Evolutionary conservation across 2,888 invertebrate genomes (phyloP).

Genomic region (Notodonta ziczac): DNA sequence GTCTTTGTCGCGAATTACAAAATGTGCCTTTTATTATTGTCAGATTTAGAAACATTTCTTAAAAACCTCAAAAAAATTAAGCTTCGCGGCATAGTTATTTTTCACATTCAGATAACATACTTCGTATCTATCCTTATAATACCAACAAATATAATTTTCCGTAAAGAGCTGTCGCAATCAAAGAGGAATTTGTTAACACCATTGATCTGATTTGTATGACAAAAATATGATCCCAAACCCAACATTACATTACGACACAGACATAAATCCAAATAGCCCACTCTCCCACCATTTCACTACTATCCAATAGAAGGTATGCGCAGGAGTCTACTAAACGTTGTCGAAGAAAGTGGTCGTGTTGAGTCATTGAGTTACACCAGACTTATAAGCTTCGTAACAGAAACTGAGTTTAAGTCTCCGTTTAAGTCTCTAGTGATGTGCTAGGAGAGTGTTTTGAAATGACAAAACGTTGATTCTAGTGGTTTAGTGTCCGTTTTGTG

Average conservation of each 20-base stretch:
- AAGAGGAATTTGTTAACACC: neutral
- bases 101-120: too few relatives aligned
- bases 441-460: slow-evolving; percentile 27
- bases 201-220: neutral
- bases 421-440: slow-evolving; percentile 13
- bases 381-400: slow-evolving; percentile 18
- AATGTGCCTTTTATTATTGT: too few relatives aligned
- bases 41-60: too few relatives aligned
- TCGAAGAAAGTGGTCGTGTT: slow-evolving; percentile 65
- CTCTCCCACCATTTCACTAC: slow-evolving; percentile 61
- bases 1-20: too few relatives aligned
- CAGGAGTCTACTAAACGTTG: slow-evolving; percentile 56
- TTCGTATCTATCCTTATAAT: too few relatives aligned
- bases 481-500: slow-evolving; percentile 21
- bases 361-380: slow-evolving; percentile 18
- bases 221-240: neutral
- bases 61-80: too few relatives aligned
- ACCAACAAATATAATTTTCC: too few relatives aligned
- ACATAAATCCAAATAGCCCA: slow-evolving; percentile 15
- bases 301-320: slow-evolving; percentile 48
- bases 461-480: slow-evolving; percentile 13
- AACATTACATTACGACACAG: slow-evolving; percentile 9
- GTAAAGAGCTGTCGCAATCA: too few relatives aligned
- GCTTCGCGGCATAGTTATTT: too few relatives aligned
- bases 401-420: slow-evolving; percentile 8